Conservation (phyloP, 2,113 vertebrate genomes). For the Herpailurus yagouaroundi region DNA sequence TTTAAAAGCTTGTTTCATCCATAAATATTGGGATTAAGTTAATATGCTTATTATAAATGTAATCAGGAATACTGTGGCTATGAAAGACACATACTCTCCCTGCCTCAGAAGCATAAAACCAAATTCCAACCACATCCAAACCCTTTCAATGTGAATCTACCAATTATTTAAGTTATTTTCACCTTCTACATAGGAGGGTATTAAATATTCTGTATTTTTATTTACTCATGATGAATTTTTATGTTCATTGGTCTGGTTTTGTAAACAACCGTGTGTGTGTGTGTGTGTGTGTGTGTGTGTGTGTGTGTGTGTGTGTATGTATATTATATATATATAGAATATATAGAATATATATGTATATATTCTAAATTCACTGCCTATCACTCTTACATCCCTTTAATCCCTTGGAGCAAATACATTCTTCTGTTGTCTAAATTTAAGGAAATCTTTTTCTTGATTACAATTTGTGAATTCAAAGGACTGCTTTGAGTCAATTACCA, state of each 20-base stretch:
- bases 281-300: too few species aligned
- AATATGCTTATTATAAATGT: neutral
- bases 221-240: neutral
- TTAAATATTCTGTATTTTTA: neutral
- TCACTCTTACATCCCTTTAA: neutral
- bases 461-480: neutral
- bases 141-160: neutral
- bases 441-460: neutral
- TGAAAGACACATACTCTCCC: neutral
- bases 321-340: accelerated
- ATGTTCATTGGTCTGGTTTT: neutral
- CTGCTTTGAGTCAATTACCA: neutral
- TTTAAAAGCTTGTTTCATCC: neutral
- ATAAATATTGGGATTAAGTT: neutral
- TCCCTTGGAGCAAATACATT: neutral
- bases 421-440: neutral
- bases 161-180: neutral
- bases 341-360: neutral
- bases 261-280: too few species aligned
- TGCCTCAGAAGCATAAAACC: neutral
- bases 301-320: too few species aligned
- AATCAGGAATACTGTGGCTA: too few species aligned
- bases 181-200: neutral
- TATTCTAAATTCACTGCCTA: neutral
- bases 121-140: neutral